phyloP scores from a whole-genome alignment of 2,797 vertebrate genomes.

The Taenioides sp. region DNA sequence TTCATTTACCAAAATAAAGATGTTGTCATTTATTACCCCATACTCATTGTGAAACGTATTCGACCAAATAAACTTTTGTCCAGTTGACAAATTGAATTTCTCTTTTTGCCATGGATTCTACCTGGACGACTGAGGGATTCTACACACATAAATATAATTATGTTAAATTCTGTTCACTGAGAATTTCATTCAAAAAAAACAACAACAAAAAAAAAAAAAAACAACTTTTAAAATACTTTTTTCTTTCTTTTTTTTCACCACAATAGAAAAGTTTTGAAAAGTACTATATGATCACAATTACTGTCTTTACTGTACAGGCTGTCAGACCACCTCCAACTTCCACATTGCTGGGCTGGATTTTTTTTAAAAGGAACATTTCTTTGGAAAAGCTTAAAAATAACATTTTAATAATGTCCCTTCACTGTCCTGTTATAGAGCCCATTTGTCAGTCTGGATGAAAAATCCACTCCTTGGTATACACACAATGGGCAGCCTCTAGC shows the following conservation, averaged over 20 bases:
- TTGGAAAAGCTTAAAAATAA: constrained; percentile 3
- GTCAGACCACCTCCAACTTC: constrained; percentile 1
- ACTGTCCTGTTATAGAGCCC: background rate
- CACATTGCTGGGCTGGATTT: background rate
- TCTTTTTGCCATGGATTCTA: no score
- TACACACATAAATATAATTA: no score
- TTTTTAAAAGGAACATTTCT: background rate
- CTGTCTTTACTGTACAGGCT: constrained; percentile 2
- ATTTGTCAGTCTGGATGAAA: background rate
- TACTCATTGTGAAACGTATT: no score
- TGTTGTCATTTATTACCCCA: no score
- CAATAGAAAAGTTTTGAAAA: background rate
- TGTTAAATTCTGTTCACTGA: background rate
- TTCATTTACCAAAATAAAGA: no score
- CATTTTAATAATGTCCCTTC: constrained; percentile 1
- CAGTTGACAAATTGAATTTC: no score
- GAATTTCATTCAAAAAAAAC: background rate
- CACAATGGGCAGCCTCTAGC: background rate
- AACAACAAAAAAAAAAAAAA: background rate
- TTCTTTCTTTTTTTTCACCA: background rate
- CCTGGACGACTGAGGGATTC: no score
- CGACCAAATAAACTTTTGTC: no score
- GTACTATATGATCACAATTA: background rate
- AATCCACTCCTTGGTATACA: background rate
- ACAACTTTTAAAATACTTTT: no score